A percentile compares a stretch with the other conserved stretches of the same genome.
Conservation (phyloP, 2,888 invertebrate genomes). For the Argyra leucocephala region DNA sequence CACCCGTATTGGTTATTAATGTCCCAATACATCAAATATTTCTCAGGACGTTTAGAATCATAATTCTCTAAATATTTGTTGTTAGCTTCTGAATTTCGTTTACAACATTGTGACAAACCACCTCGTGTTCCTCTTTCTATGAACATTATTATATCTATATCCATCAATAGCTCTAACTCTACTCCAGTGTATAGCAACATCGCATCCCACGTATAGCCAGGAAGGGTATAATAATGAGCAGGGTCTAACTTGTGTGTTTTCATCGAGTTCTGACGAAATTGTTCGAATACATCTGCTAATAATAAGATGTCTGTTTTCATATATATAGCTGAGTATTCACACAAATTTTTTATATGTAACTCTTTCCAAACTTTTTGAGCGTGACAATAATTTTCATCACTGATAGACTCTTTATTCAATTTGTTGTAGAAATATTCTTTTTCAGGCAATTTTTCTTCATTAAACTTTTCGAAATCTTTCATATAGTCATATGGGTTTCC, state of each 20-base stretch:
- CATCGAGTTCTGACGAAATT: constrained; percentile 10
- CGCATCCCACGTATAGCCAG: constrained; percentile 28
- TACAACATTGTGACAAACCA: constrained; percentile 10
- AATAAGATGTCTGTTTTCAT: constrained; percentile 32
- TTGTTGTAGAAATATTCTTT: constrained; percentile 18
- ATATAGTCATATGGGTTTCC: constrained; percentile 32
- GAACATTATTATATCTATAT: constrained; percentile 16
- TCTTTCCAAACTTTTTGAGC: constrained; percentile 27
- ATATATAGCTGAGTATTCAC: constrained; percentile 29
- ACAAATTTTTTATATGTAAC: constrained; percentile 26
- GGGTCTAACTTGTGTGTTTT: constrained; percentile 11
- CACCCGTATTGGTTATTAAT: constrained; percentile 14
- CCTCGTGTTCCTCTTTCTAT: constrained; percentile 11
- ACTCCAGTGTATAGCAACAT: constrained; percentile 28
- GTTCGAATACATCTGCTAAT: constrained; percentile 25
- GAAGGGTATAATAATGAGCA: constrained; percentile 12
- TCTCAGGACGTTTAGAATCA: background rate
- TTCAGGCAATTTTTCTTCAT: constrained; percentile 21
- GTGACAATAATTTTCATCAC: constrained; percentile 24
- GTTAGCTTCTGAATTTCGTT: background rate
- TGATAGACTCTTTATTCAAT: constrained; percentile 19
- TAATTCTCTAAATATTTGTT: background rate
- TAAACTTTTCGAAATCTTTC: constrained; percentile 21
- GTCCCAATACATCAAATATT: background rate
- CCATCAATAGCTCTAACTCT: constrained; percentile 16